These are phyloP conservation scores for Dendroctonus valens DNA, from an alignment of 1,140 invertebrate species.

Conservation along the genomic window DNA sequence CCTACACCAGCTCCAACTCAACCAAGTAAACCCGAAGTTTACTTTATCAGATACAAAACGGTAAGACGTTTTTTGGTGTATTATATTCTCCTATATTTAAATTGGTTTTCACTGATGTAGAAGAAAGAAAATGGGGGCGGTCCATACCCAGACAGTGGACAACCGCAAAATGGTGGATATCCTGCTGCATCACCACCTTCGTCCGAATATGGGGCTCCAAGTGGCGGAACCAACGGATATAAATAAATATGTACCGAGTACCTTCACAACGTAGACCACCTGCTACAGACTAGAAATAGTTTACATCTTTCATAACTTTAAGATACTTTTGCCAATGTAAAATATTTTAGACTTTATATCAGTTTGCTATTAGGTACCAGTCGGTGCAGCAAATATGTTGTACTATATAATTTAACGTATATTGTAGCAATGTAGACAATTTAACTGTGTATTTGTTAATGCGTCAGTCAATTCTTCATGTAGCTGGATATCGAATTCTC, in stretches of 20 bases:
- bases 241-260: slow-evolving; percentile 1
- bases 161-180: slow-evolving; percentile 35
- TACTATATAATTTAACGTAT: too few species aligned
- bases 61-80: slow-evolving; percentile 49
- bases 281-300: too few species aligned
- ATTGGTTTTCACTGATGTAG: slow-evolving; percentile 31
- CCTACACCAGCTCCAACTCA: slow-evolving; percentile 77
- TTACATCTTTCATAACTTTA: too few species aligned
- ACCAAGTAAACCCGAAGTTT: slow-evolving; percentile 81
- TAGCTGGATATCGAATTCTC: not conserved
- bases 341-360: too few species aligned
- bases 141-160: slow-evolving; percentile 54
- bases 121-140: slow-evolving; percentile 49
- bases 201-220: slow-evolving; percentile 53
- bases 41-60: slow-evolving; percentile 87
- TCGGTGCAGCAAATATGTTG: too few species aligned
- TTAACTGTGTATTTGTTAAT: not conserved
- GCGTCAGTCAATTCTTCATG: not conserved
- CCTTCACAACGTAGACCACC: too few species aligned
- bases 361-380: too few species aligned
- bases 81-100: slow-evolving; percentile 7
- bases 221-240: slow-evolving; percentile 18
- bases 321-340: too few species aligned
- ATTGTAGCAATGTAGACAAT: not conserved
- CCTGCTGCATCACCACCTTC: slow-evolving; percentile 45